Evolutionary conservation across 2,888 invertebrate species (phyloP).

Genomic region (Pemphredon lugubris): DNA sequence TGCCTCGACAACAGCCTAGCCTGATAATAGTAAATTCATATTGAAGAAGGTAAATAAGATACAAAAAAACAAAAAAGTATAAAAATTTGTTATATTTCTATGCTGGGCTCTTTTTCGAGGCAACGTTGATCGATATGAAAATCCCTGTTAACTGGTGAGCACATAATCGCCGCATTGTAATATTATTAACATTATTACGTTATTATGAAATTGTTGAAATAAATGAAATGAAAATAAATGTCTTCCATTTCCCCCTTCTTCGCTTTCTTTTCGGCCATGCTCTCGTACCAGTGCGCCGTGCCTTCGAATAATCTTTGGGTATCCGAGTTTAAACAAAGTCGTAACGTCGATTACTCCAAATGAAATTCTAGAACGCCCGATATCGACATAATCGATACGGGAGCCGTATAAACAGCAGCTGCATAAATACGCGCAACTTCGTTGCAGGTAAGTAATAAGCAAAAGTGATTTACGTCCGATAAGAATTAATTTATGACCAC

Average conservation of each 20-base stretch:
- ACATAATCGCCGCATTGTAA: constrained; percentile 80
- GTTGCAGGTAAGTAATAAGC: too few relatives aligned
- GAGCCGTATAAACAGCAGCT: too few relatives aligned
- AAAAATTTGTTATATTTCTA: constrained; percentile 80
- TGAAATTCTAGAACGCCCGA: too few relatives aligned
- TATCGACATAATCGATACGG: too few relatives aligned
- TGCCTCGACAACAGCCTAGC: constrained; percentile 78
- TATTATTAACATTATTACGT: constrained; percentile 81
- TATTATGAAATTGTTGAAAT: constrained; percentile 82
- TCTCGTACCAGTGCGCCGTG: not conserved
- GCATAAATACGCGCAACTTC: too few relatives aligned
- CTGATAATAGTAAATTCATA: constrained; percentile 78
- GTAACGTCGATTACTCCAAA: too few relatives aligned
- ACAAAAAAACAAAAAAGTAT: constrained; percentile 50
- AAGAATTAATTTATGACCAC: too few relatives aligned
- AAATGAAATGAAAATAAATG: constrained; percentile 79
- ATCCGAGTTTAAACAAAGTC: too few relatives aligned
- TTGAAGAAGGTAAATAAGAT: constrained; percentile 69
- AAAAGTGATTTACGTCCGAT: too few relatives aligned
- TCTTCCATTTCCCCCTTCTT: constrained; percentile 68
- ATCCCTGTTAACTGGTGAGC: constrained; percentile 81
- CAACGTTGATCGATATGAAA: constrained; percentile 80
- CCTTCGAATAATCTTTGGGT: too few relatives aligned
- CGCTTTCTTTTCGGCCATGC: constrained; percentile 35
- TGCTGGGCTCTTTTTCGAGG: constrained; percentile 80